Evolutionary conservation across 2,797 vertebrate genomes (phyloP).

Genomic region (Sandelia bainsii): DNA sequence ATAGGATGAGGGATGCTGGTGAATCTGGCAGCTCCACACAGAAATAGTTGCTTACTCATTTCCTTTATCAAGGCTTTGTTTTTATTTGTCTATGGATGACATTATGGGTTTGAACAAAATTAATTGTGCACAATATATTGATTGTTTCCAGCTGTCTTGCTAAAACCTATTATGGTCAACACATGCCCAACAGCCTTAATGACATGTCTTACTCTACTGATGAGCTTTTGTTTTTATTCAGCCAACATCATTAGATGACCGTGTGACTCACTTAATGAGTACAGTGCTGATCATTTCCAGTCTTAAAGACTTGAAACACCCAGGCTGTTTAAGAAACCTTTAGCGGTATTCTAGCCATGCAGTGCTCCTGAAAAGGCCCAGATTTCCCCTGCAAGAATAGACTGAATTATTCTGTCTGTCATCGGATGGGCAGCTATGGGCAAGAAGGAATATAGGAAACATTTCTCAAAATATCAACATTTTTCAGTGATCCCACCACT

Average conservation of each 20-base stretch:
- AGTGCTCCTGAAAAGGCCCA: constrained; percentile 18
- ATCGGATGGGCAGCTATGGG: neutral
- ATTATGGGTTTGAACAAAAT: constrained; percentile 15
- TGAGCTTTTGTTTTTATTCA: constrained; percentile 31
- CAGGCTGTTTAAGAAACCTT: constrained; percentile 30
- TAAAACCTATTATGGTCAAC: constrained; percentile 18
- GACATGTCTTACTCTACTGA: constrained; percentile 1
- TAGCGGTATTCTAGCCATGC: constrained; percentile 28
- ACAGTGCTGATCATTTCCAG: constrained; percentile 28
- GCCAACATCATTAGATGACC: constrained; percentile 11
- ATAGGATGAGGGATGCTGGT: constrained; percentile 22
- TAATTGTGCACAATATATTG: neutral
- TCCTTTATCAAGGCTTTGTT: neutral
- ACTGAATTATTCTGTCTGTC: constrained; percentile 4
- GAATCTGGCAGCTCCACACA: constrained; percentile 15
- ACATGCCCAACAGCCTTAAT: neutral
- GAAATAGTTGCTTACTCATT: constrained; percentile 3
- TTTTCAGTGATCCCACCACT: neutral
- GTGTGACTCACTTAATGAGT: constrained; percentile 32
- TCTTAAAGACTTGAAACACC: neutral
- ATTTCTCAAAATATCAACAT: neutral
- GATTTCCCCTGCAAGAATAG: constrained; percentile 5
- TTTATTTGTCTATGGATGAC: constrained; percentile 9
- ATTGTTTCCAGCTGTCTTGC: constrained; percentile 27
- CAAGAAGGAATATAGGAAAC: neutral